Conservation (phyloP, 2,113 vertebrate species). For the Buteo buteo region DNA sequence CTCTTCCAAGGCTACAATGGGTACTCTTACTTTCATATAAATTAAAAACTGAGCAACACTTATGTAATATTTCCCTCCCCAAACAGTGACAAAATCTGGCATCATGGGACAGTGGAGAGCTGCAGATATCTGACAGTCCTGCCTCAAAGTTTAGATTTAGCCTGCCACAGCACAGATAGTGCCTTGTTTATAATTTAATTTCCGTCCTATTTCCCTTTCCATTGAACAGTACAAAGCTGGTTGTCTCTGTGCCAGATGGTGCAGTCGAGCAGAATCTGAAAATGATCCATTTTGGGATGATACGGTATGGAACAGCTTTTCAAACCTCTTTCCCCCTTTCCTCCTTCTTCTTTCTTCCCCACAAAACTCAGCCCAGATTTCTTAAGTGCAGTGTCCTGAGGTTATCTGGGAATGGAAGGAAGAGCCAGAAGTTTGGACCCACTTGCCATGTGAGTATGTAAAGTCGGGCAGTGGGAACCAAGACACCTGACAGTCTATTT, state of each 20-base stretch:
- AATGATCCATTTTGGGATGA: neutral
- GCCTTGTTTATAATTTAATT: conserved; percentile 19
- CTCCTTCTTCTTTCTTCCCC: neutral
- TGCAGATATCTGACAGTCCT: neutral
- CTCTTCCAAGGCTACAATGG: neutral
- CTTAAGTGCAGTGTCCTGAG: neutral
- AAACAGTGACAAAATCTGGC: neutral
- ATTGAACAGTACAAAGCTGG: neutral
- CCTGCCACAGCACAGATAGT: neutral
- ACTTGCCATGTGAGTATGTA: neutral
- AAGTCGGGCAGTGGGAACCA: conserved; percentile 35
- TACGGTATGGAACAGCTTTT: neutral
- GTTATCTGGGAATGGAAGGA: neutral
- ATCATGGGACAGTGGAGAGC: neutral
- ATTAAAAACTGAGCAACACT: neutral
- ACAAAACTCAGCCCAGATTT: neutral
- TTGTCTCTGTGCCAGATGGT: neutral
- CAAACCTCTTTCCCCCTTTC: neutral
- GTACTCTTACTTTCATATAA: neutral
- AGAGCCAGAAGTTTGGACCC: neutral
- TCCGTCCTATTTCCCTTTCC: conserved; percentile 9
- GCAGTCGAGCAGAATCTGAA: neutral
- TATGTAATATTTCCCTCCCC: neutral
- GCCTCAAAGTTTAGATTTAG: neutral
- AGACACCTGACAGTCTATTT: neutral